Evolutionary conservation across 2,113 vertebrate genomes (phyloP), one percentile per base, ranked within the genome.

Genomic region (Piaya cayana): DNA sequence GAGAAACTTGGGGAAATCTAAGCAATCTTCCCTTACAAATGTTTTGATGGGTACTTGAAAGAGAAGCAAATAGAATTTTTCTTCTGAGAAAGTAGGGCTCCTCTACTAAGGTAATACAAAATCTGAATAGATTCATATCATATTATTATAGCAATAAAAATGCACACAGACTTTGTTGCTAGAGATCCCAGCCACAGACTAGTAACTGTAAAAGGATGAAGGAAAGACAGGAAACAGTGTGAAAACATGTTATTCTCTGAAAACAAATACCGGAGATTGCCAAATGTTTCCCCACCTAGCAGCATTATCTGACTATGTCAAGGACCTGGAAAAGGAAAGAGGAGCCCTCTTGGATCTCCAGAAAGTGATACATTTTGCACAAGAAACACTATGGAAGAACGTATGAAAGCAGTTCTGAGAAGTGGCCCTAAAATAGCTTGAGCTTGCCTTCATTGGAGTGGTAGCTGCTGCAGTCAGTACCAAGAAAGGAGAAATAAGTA

Each of bases 201-300:
- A 93, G 91, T 96, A 95, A 93, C 94, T 96, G 92, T 95, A 95
- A 95, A 92, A 95, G 90, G 88, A 96, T 96, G 79, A 82, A 95
- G 90, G 79, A 95, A 95, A 93, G 95, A 95, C 82, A 90, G 93
- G 90, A 97, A 97, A 93, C 85, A 96, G 92, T 96, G 95, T 97
- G 95, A 97, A 97, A 97, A 95, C 94, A 97, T 95, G 86, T 97
- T 97, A 97, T 96, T 96, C 94, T 91, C 70, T 90, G 94, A 96
- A 97, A 97, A 92, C 96, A 95, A 97, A 96, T 97, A 96, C 59
- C 43, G 67, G 90, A 92, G 91, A 82, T 96, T 95, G 94, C 93
- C 95, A 96, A 96, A 92, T 93, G 88, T 95, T 95, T 94, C 79
- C 92, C 87, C 85, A 95, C 90, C 85, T 96, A 96, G 63, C 87